phyloP scores from a whole-genome alignment of 2,888 invertebrate genomes.

The Parnassius glacialis region DNA sequence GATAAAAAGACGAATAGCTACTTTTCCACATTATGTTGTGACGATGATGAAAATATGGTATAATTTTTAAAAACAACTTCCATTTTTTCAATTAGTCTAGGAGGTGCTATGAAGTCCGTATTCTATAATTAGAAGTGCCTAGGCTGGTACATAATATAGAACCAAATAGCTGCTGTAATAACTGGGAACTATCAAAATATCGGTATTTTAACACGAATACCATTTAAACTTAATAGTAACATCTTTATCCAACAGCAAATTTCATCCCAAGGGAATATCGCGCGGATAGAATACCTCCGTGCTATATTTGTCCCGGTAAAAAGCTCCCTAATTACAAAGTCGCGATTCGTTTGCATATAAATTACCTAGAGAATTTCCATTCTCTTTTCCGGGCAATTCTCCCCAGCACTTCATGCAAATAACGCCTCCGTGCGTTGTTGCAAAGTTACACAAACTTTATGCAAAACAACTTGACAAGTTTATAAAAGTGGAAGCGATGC shows the following conservation, averaged over 20 bases:
- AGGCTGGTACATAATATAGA: too few species aligned
- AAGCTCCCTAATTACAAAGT: constrained; percentile 63
- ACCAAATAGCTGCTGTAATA: too few species aligned
- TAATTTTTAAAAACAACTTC: too few species aligned
- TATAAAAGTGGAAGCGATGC: constrained; percentile 37
- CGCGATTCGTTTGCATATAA: constrained; percentile 71
- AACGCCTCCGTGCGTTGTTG: constrained; percentile 48
- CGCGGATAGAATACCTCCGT: constrained; percentile 25
- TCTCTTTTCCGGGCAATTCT: constrained; percentile 59
- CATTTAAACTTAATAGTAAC: too few species aligned
- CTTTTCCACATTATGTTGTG: too few species aligned
- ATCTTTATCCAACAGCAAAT: constrained; percentile 20
- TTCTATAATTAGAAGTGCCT: too few species aligned
- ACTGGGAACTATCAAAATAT: too few species aligned
- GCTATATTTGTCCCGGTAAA: constrained; percentile 45
- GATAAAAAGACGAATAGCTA: too few species aligned
- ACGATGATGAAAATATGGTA: too few species aligned
- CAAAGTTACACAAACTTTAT: constrained; percentile 58
- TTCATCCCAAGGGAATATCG: constrained; percentile 13
- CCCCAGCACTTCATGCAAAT: constrained; percentile 62
- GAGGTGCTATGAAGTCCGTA: too few species aligned
- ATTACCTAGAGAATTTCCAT: constrained; percentile 62
- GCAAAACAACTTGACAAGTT: constrained; percentile 58
- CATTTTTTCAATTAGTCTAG: too few species aligned
- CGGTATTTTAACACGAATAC: too few species aligned